A percentile compares a stretch with the other conserved stretches of the same genome.
These are phyloP conservation scores for Limosa lapponica DNA, from an alignment of 2,797 vertebrate genomes.

Conservation along the genomic window DNA sequence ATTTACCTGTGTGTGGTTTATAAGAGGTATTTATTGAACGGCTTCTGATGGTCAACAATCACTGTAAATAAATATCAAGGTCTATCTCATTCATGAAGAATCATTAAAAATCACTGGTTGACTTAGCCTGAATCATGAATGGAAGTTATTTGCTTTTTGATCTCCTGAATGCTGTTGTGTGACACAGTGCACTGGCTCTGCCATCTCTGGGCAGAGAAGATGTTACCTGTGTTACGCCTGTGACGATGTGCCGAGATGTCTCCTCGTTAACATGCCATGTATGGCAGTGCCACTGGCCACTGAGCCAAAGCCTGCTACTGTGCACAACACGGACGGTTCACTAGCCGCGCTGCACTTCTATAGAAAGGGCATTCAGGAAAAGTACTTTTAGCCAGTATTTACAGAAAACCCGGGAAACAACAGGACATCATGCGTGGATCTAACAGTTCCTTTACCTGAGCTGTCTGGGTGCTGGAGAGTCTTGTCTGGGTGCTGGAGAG, in stretches of 20 bases:
- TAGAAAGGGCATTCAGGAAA: neutral
- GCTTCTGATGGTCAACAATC: neutral
- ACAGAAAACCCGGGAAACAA: neutral
- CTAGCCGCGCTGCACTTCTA: rapidly evolving
- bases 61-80: neutral
- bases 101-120: neutral
- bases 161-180: neutral
- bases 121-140: neutral
- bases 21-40: neutral
- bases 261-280: rapidly evolving
- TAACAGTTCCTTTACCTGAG: neutral
- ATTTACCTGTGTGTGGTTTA: neutral
- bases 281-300: rapidly evolving
- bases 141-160: neutral
- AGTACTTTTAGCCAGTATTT: neutral
- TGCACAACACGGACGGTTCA: neutral
- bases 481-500: neutral
- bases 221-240: neutral
- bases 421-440: rapidly evolving
- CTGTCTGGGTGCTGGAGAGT: neutral
- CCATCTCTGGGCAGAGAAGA: neutral
- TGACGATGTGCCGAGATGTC: neutral
- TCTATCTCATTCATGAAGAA: neutral
- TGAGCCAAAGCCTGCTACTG: neutral
- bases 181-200: neutral